Evolutionary conservation across 2,113 vertebrate genomes (phyloP), one percentile per base, ranked within the genome.

Genomic region (Tetrax tetrax): DNA sequence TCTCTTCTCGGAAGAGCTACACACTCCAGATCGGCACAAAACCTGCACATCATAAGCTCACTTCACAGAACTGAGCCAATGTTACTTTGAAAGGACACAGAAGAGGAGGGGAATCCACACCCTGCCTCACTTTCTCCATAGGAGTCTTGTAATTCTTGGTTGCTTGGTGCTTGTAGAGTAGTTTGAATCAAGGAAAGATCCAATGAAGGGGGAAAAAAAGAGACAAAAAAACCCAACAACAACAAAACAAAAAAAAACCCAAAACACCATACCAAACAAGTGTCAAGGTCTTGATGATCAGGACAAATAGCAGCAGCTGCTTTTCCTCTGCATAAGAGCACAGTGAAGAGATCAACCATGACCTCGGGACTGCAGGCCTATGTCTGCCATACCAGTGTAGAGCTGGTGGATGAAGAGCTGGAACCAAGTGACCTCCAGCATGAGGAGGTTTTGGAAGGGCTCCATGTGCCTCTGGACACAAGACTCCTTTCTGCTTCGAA

Each of bases 381-480:
- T 0, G 5, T 37, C n/a, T 6, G 29, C 23, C 24, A 25, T 10
- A 18, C n/a, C 71, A 43, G 27, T 0, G 0, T 7, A 12, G 37
- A 64, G 38, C n/a, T 50, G 53, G 61, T 24, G 25, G 47, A 38
- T 17, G 7, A 61, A 50, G 54, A 57, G 17, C 9, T 63, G 41
- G 28, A 66, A 54, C 28, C 37, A 38, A 59, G 57, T 1, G 22
- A 33, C 43, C 37, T 63, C 43, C 70, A n/a, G 37, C 5, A 11
- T 12, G 3, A 24, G 21, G 31, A 38, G 24, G 24, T 7, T 50
- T 29, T 25, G 53, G 60, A 24, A 16, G 12, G 38, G 38, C 41
- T 43, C 41, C 41, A 16, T 16, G 15, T 43, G 35, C 5, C 54
- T 23, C 35, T 7, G 23, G 31, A 6, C 33, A 11, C 0, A 10